Percentiles rank a stretch among this genome's conserved stretches.
phyloP scores from a whole-genome alignment of 2,797 vertebrate genomes.

The Avahi laniger region DNA sequence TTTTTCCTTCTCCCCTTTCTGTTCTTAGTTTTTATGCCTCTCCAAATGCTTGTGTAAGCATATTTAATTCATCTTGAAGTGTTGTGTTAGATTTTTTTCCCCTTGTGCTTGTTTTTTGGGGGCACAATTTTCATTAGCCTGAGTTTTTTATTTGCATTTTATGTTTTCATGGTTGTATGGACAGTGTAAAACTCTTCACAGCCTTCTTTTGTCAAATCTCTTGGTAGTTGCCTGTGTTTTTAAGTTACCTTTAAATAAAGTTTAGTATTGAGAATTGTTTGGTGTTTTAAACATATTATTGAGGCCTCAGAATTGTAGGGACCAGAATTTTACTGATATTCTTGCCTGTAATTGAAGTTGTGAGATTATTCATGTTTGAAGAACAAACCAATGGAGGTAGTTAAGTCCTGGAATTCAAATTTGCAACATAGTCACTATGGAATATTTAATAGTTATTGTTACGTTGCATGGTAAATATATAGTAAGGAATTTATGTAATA shows the following conservation, averaged over 20 bases:
- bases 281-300: background rate
- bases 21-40: background rate
- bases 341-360: background rate
- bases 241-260: background rate
- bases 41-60: background rate
- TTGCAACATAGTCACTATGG: background rate
- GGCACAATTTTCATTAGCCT: background rate
- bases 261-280: constrained; percentile 6
- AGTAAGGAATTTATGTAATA: background rate
- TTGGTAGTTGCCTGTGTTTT: background rate
- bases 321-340: background rate
- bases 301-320: constrained; percentile 24
- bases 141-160: constrained; percentile 18
- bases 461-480: background rate
- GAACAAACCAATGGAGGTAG: background rate
- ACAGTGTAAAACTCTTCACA: background rate
- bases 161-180: background rate
- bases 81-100: background rate
- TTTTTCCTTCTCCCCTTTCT: background rate
- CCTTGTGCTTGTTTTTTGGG: background rate
- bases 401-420: constrained; percentile 17
- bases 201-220: background rate
- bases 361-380: background rate
- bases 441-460: background rate
- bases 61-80: background rate